These are phyloP conservation scores for Galaxea fascicularis DNA, from an alignment of 92 coral and sea anemone genomes.

Conservation along the genomic window DNA sequence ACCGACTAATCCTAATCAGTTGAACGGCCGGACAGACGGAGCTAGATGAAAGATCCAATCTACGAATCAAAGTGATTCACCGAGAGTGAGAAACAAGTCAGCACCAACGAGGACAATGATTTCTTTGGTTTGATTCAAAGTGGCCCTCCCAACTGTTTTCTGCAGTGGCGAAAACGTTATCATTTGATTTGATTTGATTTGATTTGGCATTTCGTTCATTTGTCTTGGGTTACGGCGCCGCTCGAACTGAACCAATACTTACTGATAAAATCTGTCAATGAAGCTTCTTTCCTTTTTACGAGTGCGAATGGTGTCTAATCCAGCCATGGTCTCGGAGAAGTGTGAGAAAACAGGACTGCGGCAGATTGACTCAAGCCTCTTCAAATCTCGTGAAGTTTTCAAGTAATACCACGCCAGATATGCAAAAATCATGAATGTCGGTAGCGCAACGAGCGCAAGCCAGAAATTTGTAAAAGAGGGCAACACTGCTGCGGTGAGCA, in stretches of 20 bases:
- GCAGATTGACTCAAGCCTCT: slow-evolving; percentile 61
- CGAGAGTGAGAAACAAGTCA: too few species aligned
- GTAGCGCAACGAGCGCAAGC: slow-evolving; percentile 11
- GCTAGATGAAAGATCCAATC: too few species aligned
- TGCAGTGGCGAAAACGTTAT: too few species aligned
- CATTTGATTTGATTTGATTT: too few species aligned
- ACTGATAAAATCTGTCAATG: slow-evolving; percentile 25
- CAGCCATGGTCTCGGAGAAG: slow-evolving; percentile 59
- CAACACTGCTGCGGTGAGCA: background rate
- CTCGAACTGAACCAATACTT: background rate
- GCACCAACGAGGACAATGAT: too few species aligned
- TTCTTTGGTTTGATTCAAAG: too few species aligned
- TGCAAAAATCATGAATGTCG: background rate
- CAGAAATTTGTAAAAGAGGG: slow-evolving; percentile 23
- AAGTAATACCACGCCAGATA: slow-evolving; percentile 57
- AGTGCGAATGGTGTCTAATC: slow-evolving; percentile 58
- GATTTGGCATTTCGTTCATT: too few species aligned
- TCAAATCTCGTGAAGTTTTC: slow-evolving; percentile 68
- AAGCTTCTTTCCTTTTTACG: slow-evolving; percentile 20
- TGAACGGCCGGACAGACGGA: too few species aligned
- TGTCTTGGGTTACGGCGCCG: background rate
- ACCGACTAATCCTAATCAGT: background rate
- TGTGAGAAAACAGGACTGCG: slow-evolving; percentile 68
- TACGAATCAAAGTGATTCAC: background rate
- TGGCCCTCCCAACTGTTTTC: too few species aligned